phyloP scores from a whole-genome alignment of 2,888 invertebrate genomes.

The Pelosia muscerda region DNA sequence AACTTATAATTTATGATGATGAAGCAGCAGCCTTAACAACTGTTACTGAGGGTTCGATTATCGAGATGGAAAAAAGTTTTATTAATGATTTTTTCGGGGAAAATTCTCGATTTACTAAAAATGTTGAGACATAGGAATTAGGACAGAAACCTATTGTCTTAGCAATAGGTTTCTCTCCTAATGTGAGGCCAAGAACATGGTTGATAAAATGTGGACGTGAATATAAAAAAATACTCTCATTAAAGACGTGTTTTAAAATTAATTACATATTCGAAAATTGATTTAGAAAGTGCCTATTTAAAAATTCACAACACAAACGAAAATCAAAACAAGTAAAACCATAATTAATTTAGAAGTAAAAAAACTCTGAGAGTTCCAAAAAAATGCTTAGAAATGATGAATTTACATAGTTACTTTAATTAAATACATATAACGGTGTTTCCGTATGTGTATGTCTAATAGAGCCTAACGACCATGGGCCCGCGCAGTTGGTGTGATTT shows the following conservation, averaged over 20 bases:
- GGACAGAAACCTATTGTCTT: too few relatives aligned
- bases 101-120: neutral
- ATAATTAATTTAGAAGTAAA: neutral
- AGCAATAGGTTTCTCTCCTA: neutral
- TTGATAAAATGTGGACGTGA: neutral
- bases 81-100: neutral
- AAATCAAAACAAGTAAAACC: neutral
- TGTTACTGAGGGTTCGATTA: neutral
- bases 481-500: slow-evolving; percentile 44
- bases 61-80: neutral
- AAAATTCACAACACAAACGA: neutral
- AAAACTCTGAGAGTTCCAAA: neutral
- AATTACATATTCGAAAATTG: neutral
- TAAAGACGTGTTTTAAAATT: neutral
- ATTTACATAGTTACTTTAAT: neutral
- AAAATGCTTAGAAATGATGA: neutral
- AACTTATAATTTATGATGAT: slow-evolving; percentile 1
- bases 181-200: neutral
- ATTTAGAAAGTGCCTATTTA: neutral
- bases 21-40: neutral
- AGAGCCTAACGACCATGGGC: slow-evolving; percentile 41
- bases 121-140: neutral
- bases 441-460: slow-evolving; percentile 23
- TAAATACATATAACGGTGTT: slow-evolving; percentile 25
- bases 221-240: neutral